Base-by-base conservation (phyloP, 2,797 vertebrate species). In the Poliocrania exsul region DNA sequence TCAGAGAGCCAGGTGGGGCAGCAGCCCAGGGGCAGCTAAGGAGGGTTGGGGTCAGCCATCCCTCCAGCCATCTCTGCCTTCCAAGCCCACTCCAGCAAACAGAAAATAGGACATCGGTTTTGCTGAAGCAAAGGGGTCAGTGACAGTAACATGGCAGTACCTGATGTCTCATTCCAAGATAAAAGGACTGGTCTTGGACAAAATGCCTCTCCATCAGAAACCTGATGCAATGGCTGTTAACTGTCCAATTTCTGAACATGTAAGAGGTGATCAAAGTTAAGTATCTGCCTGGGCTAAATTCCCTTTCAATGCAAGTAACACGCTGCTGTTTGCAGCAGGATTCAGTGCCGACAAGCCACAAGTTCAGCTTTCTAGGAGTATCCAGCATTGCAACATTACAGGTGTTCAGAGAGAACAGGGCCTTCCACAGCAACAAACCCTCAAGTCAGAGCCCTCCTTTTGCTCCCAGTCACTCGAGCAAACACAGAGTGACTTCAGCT, bases 331-430 rank as follows among this genome's bases (percentile, higher is more conserved):
- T 75, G 62, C 11, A 5, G 56, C n/a, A 72, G 49, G 62, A 77
- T 64, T 64, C 26, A 49, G 44, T 3, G 29, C 37, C 1, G 5
- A 60, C 14, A 64, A 61, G 65, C 61, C 61, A 10, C 10, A 81
- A 69, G 40, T 86, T 90, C 77, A 96, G 46, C 93, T 70, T 70
- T 92, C 91, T 29, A 96, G 87, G 80, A 96, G 87, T 11, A 86
- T 6, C 25, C 9, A n/a, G 14, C 10, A 1, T 84, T 88, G 91
- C 82, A 83, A 90, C 70, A 67, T 24, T 49, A 37, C 47, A 82
- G 50, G 50, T 31, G 44, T 28, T 87, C 40, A 23, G 28, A 72
- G 66, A 81, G 46, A 58, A 38, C 4, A 2, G 37, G 24, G 44
- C 72, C 82, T 90, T 64, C 49, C 3, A 2, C 62, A 28, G 70